Percentiles rank a stretch among this genome's conserved stretches.
These are phyloP conservation scores for Tetragonula carbonaria DNA, from an alignment of 2,888 invertebrate genomes.

Conservation along the genomic window DNA sequence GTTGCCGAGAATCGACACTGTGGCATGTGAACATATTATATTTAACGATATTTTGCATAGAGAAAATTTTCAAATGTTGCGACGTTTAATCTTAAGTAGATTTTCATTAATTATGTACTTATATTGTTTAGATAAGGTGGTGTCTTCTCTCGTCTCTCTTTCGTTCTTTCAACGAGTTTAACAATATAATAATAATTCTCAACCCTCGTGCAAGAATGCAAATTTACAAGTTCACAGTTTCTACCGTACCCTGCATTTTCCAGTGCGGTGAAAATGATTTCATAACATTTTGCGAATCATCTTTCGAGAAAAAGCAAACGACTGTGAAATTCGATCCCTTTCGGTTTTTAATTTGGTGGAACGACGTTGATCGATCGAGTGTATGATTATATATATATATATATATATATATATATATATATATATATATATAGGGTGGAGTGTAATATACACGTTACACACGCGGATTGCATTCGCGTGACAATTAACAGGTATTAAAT, in stretches of 20 bases:
- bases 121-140: background rate
- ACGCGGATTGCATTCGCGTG: slow-evolving; percentile 54
- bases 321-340: background rate
- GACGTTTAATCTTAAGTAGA: too few relatives aligned
- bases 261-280: background rate
- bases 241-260: too few relatives aligned
- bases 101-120: too few relatives aligned
- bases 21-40: too few relatives aligned
- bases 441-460: slow-evolving; percentile 41
- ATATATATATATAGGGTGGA: background rate
- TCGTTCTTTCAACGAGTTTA: background rate
- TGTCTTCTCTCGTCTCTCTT: background rate
- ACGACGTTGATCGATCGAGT: background rate
- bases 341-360: background rate
- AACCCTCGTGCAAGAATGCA: too few relatives aligned
- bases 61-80: too few relatives aligned
- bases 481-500: slow-evolving; percentile 71
- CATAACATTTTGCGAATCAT: background rate
- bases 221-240: too few relatives aligned
- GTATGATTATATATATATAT: background rate
- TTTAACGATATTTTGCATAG: too few relatives aligned
- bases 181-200: too few relatives aligned
- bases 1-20: too few relatives aligned
- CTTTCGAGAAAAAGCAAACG: background rate
- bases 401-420: background rate